Percentiles rank a stretch among this genome's conserved stretches.
Conservation (phyloP, 2,797 vertebrate species). For the Graptemys geographica region DNA sequence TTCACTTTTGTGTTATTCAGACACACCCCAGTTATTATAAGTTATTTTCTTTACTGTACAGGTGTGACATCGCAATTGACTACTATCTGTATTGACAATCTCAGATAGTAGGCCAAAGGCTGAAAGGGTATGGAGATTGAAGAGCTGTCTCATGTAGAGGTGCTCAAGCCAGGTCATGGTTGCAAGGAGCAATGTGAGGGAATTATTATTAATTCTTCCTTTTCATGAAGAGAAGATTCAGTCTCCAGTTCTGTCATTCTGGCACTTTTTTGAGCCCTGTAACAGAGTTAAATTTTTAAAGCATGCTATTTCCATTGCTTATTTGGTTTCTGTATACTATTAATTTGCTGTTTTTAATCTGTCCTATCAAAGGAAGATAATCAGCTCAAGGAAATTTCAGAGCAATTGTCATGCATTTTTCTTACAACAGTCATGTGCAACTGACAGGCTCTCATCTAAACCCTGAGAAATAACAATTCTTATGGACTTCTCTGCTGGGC, state of each 20-base stretch:
- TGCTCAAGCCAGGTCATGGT: background rate
- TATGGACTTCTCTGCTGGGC: background rate
- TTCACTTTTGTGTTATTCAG: background rate
- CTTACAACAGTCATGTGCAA: background rate
- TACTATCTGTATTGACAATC: background rate
- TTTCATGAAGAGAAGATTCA: background rate
- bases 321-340: background rate
- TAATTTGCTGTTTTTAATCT: background rate
- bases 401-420: fast-evolving
- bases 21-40: background rate
- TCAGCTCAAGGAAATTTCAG: fast-evolving
- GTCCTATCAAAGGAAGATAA: background rate
- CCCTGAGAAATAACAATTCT: fast-evolving
- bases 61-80: background rate
- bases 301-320: background rate
- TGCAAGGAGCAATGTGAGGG: background rate
- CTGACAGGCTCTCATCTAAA: background rate
- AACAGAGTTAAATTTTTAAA: background rate
- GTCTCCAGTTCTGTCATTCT: background rate
- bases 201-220: background rate
- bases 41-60: background rate
- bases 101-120: background rate
- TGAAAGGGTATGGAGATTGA: background rate
- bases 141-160: background rate
- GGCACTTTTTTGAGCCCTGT: background rate